Evolutionary conservation across 2,113 vertebrate genomes (phyloP).

Genomic region (Uria aalge): DNA sequence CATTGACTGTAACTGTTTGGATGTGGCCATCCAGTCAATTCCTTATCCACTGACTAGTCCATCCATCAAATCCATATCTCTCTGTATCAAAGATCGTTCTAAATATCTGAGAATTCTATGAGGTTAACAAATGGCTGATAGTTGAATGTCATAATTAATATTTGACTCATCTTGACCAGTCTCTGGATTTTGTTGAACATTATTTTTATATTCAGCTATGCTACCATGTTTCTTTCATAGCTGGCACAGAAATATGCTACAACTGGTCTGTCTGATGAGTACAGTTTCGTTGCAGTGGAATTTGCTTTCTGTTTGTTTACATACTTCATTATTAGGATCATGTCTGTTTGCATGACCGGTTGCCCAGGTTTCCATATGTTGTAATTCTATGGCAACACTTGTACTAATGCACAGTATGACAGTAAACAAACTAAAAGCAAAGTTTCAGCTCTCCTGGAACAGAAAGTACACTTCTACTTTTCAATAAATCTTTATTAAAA

Average conservation of each 20-base stretch:
- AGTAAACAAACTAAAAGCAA: background rate
- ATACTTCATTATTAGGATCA: background rate
- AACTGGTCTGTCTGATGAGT: background rate
- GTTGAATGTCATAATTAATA: background rate
- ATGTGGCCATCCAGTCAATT: background rate
- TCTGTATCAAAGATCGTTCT: background rate
- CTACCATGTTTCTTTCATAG: background rate
- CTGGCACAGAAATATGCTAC: background rate
- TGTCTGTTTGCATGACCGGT: conserved; percentile 20
- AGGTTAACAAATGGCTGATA: background rate
- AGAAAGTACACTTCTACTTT: background rate
- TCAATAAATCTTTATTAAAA: background rate
- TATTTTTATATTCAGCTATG: background rate
- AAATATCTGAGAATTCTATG: background rate
- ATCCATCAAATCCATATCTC: background rate
- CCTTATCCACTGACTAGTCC: background rate
- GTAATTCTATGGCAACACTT: conserved; percentile 3
- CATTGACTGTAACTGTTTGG: background rate
- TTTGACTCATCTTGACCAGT: background rate
- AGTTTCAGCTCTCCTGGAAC: background rate
- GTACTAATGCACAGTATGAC: background rate
- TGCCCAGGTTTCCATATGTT: conserved; percentile 41
- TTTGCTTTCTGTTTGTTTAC: background rate
- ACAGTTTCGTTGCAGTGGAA: background rate
- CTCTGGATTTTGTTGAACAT: background rate